A percentile compares a stretch with the other conserved stretches of the same genome.
Conservation (phyloP, 2,113 vertebrate species). For the Tringa solitaria region DNA sequence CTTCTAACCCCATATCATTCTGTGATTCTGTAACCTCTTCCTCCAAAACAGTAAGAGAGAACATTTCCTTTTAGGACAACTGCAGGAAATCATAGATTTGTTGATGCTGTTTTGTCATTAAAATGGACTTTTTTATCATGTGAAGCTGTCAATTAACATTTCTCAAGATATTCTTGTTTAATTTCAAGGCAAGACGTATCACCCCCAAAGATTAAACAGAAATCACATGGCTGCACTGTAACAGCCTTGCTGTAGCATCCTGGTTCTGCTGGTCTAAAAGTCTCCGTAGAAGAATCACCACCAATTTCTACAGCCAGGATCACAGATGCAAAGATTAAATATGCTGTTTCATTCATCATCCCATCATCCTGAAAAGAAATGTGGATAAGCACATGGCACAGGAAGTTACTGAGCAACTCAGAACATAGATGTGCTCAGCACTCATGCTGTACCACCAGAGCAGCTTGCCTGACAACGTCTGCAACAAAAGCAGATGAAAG, state of each 20-base stretch:
- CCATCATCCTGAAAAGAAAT: background rate
- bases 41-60: background rate
- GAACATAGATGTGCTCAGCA: background rate
- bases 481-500: background rate
- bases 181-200: background rate
- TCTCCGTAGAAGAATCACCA: background rate
- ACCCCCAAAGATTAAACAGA: background rate
- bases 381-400: background rate
- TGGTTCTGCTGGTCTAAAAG: background rate
- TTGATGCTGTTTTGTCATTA: background rate
- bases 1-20: too few relatives aligned
- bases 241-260: background rate
- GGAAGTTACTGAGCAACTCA: background rate
- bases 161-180: background rate
- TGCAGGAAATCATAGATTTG: slow-evolving; percentile 4
- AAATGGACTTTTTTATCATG: background rate
- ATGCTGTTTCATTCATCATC: background rate
- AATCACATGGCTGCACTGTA: background rate
- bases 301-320: background rate
- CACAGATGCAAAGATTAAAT: background rate
- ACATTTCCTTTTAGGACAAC: slow-evolving; percentile 25
- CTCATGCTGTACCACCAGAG: background rate
- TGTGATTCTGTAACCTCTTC: background rate
- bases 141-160: background rate
- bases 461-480: background rate